Evolutionary conservation across 2,113 vertebrate genomes (phyloP).

Genomic region (Triplophysa siluroides): DNA sequence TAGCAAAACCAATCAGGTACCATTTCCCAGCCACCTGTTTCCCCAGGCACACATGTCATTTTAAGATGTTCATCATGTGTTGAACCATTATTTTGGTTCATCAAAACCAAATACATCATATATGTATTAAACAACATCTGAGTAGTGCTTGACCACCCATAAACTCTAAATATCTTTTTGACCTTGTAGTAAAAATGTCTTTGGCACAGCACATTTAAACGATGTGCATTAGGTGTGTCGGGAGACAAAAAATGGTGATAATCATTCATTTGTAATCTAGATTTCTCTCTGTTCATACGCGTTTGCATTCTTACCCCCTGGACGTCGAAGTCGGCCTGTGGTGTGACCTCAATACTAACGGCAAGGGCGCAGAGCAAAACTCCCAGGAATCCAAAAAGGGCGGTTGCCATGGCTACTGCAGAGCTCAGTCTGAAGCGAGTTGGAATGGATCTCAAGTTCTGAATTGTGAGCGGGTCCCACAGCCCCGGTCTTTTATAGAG

Average conservation of each 20-base stretch:
- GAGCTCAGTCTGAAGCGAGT: not conserved
- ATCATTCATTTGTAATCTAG: not conserved
- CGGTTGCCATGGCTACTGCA: slow-evolving; percentile 55
- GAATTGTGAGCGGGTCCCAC: slow-evolving; percentile 62
- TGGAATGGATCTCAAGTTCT: slow-evolving; percentile 24
- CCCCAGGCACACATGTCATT: not conserved
- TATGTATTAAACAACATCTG: not conserved
- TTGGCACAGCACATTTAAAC: no score
- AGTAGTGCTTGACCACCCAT: not conserved
- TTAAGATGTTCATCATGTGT: no score
- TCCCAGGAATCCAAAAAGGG: slow-evolving; percentile 59
- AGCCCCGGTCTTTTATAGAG: not conserved
- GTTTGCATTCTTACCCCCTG: slow-evolving; percentile 72
- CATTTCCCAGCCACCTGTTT: slow-evolving; percentile 81
- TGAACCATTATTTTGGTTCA: not conserved
- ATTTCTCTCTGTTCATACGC: not conserved
- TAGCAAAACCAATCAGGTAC: slow-evolving; percentile 82
- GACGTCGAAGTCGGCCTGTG: slow-evolving; percentile 71
- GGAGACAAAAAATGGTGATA: no score
- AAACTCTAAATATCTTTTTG: no score
- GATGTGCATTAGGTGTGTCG: no score
- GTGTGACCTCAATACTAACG: slow-evolving; percentile 47
- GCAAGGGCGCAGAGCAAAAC: slow-evolving; percentile 54
- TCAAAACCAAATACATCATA: no score
- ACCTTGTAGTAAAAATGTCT: no score